Evolutionary conservation across 2,888 invertebrate species (phyloP), one percentile per base, ranked within the genome.

Genomic region (Listrodromus nycthemerus): DNA sequence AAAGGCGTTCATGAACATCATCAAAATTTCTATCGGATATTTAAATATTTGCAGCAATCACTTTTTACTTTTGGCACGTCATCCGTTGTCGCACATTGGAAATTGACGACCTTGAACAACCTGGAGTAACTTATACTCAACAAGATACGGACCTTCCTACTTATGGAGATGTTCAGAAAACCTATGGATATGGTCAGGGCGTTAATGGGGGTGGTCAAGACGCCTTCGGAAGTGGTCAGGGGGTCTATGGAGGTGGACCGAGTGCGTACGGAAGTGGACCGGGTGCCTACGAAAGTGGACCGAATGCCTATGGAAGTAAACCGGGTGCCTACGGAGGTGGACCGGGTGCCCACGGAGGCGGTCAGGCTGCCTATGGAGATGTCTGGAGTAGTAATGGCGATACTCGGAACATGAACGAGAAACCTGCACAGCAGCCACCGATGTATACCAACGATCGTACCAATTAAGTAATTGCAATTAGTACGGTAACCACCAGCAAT

Each of bases 51-150:
- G 24, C 71, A 71, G 71, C 8, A 3, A 7, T 71, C 2, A 8
- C n/a, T 0, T n/a, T 71, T 7, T 71, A 58, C 24, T 55, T 21
- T 58, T 71, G 71, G 71, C 55, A 71, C 37, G 71, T 71, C n/a
- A 41, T 71, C 7, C 71, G 71, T n/a, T 71, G 71, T 41, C 71
- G 71, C 3, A 55, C 33, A 8, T 55, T 71, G 55, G 71, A 71
- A 41, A 55, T 71, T 8, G 71, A 71, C 21, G 61, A 61, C 6
- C 16, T 61, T 2, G 16, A 61, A 16, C 16, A 27, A 61, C 27
- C 27, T 30, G 7, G 27, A 61, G 27, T 10, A 61, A 61, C 27
- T 2, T 30, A 5, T 16, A 16, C 10, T 55, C 55, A 61, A 8
- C 61, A 27, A 61, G 13, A 61, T 61, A 13, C 61, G 21, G 30